Evolutionary conservation across 2,888 invertebrate species (phyloP).

Genomic region (Cybosia mesomella): DNA sequence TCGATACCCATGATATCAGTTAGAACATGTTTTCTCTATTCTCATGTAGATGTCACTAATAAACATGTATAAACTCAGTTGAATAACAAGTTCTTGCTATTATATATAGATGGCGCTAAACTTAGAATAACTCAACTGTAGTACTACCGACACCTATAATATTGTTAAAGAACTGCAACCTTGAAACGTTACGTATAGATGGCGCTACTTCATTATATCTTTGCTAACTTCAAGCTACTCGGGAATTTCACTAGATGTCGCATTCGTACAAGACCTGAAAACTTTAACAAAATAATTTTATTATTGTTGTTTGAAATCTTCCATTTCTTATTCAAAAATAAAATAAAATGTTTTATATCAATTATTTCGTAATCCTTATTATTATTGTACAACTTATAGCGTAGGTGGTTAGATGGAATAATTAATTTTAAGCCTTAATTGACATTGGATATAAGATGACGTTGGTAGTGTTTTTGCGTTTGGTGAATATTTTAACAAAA

Average conservation of each 20-base stretch:
- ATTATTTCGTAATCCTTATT: background rate
- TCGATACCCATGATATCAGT: background rate
- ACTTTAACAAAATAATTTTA: background rate
- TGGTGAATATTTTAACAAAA: too few species aligned
- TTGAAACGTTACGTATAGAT: conserved; percentile 14
- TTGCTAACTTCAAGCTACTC: background rate
- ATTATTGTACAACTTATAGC: too few species aligned
- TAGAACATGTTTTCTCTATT: background rate
- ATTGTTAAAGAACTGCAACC: conserved; percentile 1
- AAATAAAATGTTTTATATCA: background rate
- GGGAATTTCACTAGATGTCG: conserved; percentile 9
- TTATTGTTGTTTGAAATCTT: background rate
- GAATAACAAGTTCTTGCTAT: background rate
- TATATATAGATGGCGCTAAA: conserved; percentile 45
- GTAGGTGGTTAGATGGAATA: too few species aligned
- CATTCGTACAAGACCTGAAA: background rate
- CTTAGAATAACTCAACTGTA: background rate
- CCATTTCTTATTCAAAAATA: background rate
- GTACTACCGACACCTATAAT: conserved; percentile 32
- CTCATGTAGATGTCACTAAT: background rate
- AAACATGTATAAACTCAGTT: background rate
- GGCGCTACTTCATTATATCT: background rate
- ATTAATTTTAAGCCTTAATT: too few species aligned
- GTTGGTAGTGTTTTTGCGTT: too few species aligned
- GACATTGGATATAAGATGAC: too few species aligned